Base-by-base conservation (phyloP, 1,140 invertebrate genomes). In the Drosophila mayri region DNA sequence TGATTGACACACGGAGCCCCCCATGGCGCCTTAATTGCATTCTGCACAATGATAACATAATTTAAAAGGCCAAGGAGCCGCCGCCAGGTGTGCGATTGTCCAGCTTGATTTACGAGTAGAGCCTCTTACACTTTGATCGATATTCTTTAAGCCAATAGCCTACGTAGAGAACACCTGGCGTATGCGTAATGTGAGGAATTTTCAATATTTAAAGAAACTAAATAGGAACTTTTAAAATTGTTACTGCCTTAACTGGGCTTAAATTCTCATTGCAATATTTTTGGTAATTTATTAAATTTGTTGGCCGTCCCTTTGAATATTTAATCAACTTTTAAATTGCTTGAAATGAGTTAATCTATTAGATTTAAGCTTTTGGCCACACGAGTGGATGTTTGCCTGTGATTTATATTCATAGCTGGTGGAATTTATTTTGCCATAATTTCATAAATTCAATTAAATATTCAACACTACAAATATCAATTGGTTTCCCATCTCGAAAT, bases 31-130 rank as follows among this genome's bases (percentile, higher is more conserved):
- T 88, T 88, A 88, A 88, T 88, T 88, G 81, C 85, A 90, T 88
- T 88, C 83, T 54, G 85, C 74, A 75, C 85, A 90, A 88, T 90
- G 85, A 88, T 88, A 88, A 90, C 85, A 90, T 90, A 85, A 88
- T 88, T 88, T 88, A 88, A 88, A 87, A 61, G 79, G 72, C 76
- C 80, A 73, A 71, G 71, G 46, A 63, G 54, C 41, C 60, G 47
- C 32, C 52, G 41, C 40, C 66, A 71, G 68, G 50, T 70, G 68
- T 38, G 28, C 50, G 47, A 59, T 61, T 59, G 77, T 61, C 60
- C 78, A 47, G 66, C 66, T 77, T 88, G 85, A 87, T 87, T 88
- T 84, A 87, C 76, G 82, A 22, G 32, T 54, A 22, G 52, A 38
- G 58, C 20, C 64, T 54, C 59, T 64, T 37, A 22, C 41, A 40